Evolutionary conservation across 2,888 invertebrate genomes (phyloP), one percentile per base, ranked within the genome.

Genomic region (Hedychridium roseum): DNA sequence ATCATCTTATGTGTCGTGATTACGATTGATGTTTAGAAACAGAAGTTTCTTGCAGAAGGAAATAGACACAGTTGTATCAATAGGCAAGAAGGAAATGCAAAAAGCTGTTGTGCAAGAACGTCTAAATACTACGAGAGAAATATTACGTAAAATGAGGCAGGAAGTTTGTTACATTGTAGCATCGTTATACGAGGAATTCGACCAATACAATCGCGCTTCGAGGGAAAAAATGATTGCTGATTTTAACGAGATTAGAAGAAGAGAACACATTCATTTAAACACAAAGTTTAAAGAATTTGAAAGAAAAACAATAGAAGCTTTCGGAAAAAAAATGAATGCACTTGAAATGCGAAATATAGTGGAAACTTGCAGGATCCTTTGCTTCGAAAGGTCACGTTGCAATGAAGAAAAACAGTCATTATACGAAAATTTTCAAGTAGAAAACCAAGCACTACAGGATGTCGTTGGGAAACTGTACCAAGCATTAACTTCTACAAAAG

Each of bases 241-340:
- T 49, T 70, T 74, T 21, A 73, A 74, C 55, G 54, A 60, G 28
- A 71, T 70, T 18, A 57, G 7, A 16, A 73, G 74, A 15, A 45
- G 56, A n/a, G 60, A 67, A 40, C 52, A 68, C 7, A 44, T 53
- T 2, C 53, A 67, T 37, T 37, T 57, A 6, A 46, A 60, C 9
- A 40, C 50, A 4, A 50, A 45, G 17, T 56, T 66, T 3, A 38
- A 14, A 16, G 52, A 61, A 17, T 37, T 67, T 2, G 51, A 69
- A 14, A 44, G 31, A 12, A 50, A 44, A 37, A 57, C 60, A 31
- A 39, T 39, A 9, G 56, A 56, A 28, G 59, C 65, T 6, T 50
- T 69, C 12, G 37, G 30, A 9, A 36, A 42, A n/a, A 60, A 66
- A 46, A 59, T 43, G 11, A 39, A 42, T 5, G 55, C 67, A 43